phyloP scores from a whole-genome alignment of 2,797 vertebrate species.

The Parotocinclus haroldoi region DNA sequence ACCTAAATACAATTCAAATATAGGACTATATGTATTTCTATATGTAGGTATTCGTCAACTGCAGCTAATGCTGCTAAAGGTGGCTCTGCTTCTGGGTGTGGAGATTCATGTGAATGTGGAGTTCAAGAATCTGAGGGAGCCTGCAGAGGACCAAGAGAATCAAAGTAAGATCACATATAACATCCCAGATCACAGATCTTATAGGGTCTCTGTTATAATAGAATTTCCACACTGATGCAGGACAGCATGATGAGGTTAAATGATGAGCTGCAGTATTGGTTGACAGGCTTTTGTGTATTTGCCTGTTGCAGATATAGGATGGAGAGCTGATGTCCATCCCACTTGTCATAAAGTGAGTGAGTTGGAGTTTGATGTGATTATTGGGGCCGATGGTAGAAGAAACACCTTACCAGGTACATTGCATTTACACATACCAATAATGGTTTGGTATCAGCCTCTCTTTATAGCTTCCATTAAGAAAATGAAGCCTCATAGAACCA shows the following conservation, averaged over 20 bases:
- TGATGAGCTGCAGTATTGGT: background rate
- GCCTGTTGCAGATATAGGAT: constrained; percentile 77
- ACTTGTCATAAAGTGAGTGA: constrained; percentile 80
- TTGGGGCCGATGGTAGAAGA: constrained; percentile 90
- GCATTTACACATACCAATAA: no score
- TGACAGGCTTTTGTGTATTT: background rate
- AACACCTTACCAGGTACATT: constrained; percentile 89
- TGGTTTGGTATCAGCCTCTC: no score
- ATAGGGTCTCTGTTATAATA: no score
- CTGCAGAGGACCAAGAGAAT: constrained; percentile 78
- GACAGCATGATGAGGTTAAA: background rate
- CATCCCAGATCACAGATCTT: background rate
- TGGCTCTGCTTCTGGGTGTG: constrained; percentile 88
- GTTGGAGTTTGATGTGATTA: constrained; percentile 87
- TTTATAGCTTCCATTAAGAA: no score
- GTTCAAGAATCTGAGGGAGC: constrained; percentile 84
- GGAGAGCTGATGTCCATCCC: constrained; percentile 86
- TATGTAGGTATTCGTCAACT: constrained; percentile 92
- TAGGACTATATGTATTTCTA: constrained; percentile 21
- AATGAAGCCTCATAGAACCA: no score
- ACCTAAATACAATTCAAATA: no score
- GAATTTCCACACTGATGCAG: no score
- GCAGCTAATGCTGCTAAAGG: constrained; percentile 91
- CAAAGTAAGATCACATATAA: constrained; percentile 69
- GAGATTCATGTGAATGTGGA: constrained; percentile 94